Base-by-base conservation (phyloP, 2,888 invertebrate species). In the Catocala sponsa region DNA sequence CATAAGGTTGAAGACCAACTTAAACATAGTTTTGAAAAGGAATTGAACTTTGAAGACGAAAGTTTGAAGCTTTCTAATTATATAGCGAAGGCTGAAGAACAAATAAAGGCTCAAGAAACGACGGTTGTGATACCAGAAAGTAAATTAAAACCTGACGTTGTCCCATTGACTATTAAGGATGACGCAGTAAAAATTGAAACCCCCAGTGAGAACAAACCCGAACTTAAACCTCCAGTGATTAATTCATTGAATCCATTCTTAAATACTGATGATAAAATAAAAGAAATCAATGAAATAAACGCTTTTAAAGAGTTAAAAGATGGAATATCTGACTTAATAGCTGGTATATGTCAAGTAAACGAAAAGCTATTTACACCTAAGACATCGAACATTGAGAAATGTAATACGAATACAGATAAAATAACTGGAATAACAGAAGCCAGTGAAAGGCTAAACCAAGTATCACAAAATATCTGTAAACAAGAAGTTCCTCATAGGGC, bases 301-400 rank as follows among this genome's bases (percentile, higher is more conserved):
- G 94, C 94, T 43, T 95, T 95, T 33, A 92, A 91, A 80, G 95
- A 95, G 82, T 79, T 95, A 13, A 94, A 94, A 83, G 92, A 94
- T 60, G 95, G 95, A 5, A 95, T 95, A 72, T 93, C 94, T 38
- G 94, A 95, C 78, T 85, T 95, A 67, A 91, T 95, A 60, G 94
- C 94, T 68, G 95, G 94, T 44, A 95, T 95, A 79, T 88, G 94
- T 38, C 91, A 94, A 78, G 94, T 95, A 0, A 94, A 93, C 63
- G 93, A 94, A 66, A 94, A 94, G 76, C 72, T 94, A 50, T 94
- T 91, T 72, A 79, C 89, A 62, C 81, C 88, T 55, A 92, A 89
- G 76, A 57, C 71, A 56, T 58, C 79, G 42, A 87, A 83, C 68
- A 13, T 59, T 33, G 79, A 80, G 64, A 78, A 72, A 43, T 78